Conservation (phyloP, 1,140 invertebrate genomes). For the Potamilus streckersoni region DNA sequence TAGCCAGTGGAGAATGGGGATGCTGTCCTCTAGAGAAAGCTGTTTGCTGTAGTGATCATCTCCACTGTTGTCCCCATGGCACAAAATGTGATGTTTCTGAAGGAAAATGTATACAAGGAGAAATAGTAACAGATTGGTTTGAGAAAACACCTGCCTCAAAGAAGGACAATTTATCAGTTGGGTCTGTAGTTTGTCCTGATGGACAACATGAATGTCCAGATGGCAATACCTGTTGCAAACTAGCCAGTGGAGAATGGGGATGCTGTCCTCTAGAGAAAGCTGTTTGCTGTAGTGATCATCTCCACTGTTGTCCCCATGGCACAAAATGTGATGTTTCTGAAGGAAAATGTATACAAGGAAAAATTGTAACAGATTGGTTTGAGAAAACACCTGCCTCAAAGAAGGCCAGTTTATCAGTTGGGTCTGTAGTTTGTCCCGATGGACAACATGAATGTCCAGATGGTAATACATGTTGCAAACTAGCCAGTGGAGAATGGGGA, state of each 20-base stretch:
- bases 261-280: slow-evolving; percentile 52
- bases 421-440: slow-evolving; percentile 1
- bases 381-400: slow-evolving; percentile 19
- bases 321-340: slow-evolving; percentile 30
- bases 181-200: slow-evolving; percentile 2
- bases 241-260: slow-evolving; percentile 51
- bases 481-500: slow-evolving; percentile 49
- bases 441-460: slow-evolving; percentile 53
- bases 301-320: slow-evolving; percentile 38
- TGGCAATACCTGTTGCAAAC: slow-evolving; percentile 63
- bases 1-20: slow-evolving; percentile 38
- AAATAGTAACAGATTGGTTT: slow-evolving; percentile 13
- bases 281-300: slow-evolving; percentile 33
- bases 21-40: slow-evolving; percentile 42
- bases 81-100: slow-evolving; percentile 49
- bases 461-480: slow-evolving; percentile 33
- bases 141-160: slow-evolving; percentile 28
- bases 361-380: slow-evolving; percentile 1
- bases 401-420: not conserved
- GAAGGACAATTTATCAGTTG: not conserved
- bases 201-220: slow-evolving; percentile 54
- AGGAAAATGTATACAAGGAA: slow-evolving; percentile 2
- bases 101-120: slow-evolving; percentile 28
- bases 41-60: slow-evolving; percentile 55
- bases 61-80: slow-evolving; percentile 59